These are phyloP conservation scores for Syngnathoides biaculeatus DNA, from an alignment of 2,113 vertebrate species.

Conservation along the genomic window DNA sequence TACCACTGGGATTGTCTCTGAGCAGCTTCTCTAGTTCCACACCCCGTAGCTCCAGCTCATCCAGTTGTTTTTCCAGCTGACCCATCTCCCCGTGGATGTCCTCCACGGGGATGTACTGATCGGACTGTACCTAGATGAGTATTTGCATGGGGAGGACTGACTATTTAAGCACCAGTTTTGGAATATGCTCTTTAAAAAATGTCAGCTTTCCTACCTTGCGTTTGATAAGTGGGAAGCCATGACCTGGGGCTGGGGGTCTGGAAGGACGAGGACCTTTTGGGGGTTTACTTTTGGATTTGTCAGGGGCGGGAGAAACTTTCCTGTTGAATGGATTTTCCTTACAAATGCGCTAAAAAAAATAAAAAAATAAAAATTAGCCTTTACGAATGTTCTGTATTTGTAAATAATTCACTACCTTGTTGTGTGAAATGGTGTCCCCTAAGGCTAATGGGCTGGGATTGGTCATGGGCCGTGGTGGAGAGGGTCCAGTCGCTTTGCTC, in stretches of 20 bases:
- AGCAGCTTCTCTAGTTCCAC: slow-evolving; percentile 90
- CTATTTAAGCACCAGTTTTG: slow-evolving; percentile 48
- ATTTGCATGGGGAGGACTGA: not conserved
- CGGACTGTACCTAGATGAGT: slow-evolving; percentile 86
- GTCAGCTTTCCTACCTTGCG: slow-evolving; percentile 80
- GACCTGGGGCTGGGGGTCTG: slow-evolving; percentile 90
- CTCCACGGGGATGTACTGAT: slow-evolving; percentile 92
- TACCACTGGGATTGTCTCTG: slow-evolving; percentile 82
- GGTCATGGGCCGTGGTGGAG: slow-evolving; percentile 51
- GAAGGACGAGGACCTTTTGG: slow-evolving; percentile 83
- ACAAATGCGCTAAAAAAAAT: slow-evolving; percentile 80
- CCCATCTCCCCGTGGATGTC: slow-evolving; percentile 92
- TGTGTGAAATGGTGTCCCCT: slow-evolving; percentile 31
- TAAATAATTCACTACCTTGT: slow-evolving; percentile 55
- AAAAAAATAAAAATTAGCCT: not conserved
- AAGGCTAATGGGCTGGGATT: slow-evolving; percentile 57
- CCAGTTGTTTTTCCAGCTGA: slow-evolving; percentile 86
- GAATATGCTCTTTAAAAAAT: not conserved
- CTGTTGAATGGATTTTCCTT: slow-evolving; percentile 98
- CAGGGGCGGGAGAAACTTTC: slow-evolving; percentile 77
- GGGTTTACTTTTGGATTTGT: slow-evolving; percentile 74
- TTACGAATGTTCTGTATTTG: not conserved
- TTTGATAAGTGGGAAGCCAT: slow-evolving; percentile 96
- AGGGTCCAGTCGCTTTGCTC: slow-evolving; percentile 28
- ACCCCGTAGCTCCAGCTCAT: slow-evolving; percentile 87